phyloP scores from a whole-genome alignment of 2,113 vertebrate species.

The Enhydra lutris region DNA sequence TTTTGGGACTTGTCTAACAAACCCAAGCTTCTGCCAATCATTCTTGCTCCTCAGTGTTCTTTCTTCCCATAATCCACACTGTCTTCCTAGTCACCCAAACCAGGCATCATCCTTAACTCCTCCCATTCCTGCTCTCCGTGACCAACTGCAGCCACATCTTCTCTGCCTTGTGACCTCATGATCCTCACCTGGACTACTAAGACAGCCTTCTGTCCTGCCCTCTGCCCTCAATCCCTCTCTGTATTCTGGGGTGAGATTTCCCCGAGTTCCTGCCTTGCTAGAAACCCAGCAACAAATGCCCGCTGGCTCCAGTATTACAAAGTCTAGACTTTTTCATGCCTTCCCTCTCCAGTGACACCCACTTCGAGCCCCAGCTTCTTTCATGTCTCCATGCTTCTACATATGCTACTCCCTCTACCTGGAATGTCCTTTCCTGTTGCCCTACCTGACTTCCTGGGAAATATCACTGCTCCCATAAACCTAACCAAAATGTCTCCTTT shows the following conservation, averaged over 20 bases:
- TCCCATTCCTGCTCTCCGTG: rapidly evolving
- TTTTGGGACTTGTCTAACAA: not conserved
- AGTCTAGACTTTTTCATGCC: not conserved
- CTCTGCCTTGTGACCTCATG: not conserved
- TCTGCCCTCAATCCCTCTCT: not conserved
- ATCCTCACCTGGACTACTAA: not conserved
- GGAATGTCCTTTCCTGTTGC: not conserved
- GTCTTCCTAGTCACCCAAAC: not conserved
- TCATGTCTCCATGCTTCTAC: not conserved
- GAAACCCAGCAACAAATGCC: not conserved
- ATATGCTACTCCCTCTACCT: not conserved
- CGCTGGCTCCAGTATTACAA: not conserved
- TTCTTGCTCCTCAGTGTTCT: not conserved
- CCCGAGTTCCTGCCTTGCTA: not conserved
- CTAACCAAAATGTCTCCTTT: not conserved
- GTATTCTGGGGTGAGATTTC: not conserved
- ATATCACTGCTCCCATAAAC: not conserved
- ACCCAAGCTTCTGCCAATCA: no score
- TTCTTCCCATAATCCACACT: rapidly evolving
- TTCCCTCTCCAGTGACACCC: not conserved
- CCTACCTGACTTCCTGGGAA: not conserved
- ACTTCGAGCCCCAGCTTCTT: not conserved
- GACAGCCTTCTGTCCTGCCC: not conserved
- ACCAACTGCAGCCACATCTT: not conserved
- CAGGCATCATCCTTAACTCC: not conserved